Evolutionary conservation across 2,113 vertebrate species (phyloP).

Genomic region (Octodon degus): DNA sequence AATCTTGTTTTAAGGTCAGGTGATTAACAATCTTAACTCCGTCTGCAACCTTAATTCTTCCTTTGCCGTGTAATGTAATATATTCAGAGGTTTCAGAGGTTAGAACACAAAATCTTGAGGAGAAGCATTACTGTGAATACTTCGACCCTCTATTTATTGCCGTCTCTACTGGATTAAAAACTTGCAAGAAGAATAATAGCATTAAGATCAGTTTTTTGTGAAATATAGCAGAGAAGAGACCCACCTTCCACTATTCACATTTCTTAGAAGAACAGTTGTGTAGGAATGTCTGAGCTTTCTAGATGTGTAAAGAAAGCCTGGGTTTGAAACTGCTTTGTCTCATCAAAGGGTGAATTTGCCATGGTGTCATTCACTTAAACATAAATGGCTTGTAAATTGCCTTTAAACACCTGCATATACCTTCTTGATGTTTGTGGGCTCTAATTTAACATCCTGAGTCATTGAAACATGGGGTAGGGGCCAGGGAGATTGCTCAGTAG

Average conservation of each 20-base stretch:
- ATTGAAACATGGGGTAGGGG: background rate
- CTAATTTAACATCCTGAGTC: background rate
- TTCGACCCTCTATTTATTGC: background rate
- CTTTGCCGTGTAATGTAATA: too few relatives aligned
- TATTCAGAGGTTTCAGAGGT: too few relatives aligned
- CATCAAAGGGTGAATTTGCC: background rate
- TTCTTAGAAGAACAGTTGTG: slow-evolving; percentile 2
- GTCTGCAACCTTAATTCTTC: too few relatives aligned
- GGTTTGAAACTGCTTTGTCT: slow-evolving; percentile 3
- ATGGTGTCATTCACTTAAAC: background rate
- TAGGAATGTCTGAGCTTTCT: background rate
- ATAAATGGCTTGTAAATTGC: background rate
- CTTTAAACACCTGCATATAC: background rate
- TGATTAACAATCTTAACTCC: too few relatives aligned
- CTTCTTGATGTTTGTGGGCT: background rate
- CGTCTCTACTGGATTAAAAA: background rate
- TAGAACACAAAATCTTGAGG: background rate
- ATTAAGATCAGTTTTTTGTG: background rate
- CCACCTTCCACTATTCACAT: background rate
- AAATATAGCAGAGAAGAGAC: background rate
- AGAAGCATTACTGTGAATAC: background rate
- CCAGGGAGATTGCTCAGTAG: too few relatives aligned
- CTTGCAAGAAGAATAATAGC: background rate
- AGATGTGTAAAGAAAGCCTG: background rate
- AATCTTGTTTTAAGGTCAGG: background rate